phyloP scores from a whole-genome alignment of 2,888 invertebrate species.

The Kuschelorhynchus macadamiae region DNA sequence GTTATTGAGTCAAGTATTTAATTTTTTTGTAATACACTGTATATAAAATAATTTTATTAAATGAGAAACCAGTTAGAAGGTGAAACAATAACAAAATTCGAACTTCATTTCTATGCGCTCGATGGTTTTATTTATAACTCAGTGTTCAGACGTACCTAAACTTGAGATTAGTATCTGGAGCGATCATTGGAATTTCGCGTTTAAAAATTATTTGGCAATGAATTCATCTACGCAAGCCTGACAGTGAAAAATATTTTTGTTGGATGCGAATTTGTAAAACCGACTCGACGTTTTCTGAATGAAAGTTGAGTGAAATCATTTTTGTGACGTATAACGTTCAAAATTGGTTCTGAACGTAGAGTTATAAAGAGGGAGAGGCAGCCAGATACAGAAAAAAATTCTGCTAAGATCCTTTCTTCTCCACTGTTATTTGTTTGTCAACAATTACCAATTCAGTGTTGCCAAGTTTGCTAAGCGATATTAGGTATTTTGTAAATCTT shows the following conservation, averaged over 20 bases:
- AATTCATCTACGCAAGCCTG: slow-evolving; percentile 50
- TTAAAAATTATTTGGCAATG: slow-evolving; percentile 53
- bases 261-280: slow-evolving; percentile 22
- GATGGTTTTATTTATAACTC: slow-evolving; percentile 30
- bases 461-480: no score
- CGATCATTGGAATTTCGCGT: slow-evolving; percentile 41
- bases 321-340: slow-evolving; percentile 17
- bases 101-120: slow-evolving; percentile 8
- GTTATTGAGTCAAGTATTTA: no score
- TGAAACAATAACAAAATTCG: slow-evolving; percentile 26
- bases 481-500: no score
- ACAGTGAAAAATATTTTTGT: slow-evolving; percentile 48
- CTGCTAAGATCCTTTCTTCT: no score
- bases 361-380: no score
- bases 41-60: no score
- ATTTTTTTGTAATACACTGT: no score
- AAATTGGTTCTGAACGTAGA: no score
- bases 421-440: no score
- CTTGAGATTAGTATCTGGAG: slow-evolving; percentile 23
- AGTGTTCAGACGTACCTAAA: slow-evolving; percentile 16
- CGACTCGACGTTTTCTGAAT: slow-evolving; percentile 22
- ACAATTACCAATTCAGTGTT: no score
- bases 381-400: no score
- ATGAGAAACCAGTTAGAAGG: no score
- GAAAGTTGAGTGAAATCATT: slow-evolving; percentile 27